These are phyloP conservation scores for Hystrix brachyura DNA, from an alignment of 2,113 vertebrate genomes.

Conservation along the genomic window DNA sequence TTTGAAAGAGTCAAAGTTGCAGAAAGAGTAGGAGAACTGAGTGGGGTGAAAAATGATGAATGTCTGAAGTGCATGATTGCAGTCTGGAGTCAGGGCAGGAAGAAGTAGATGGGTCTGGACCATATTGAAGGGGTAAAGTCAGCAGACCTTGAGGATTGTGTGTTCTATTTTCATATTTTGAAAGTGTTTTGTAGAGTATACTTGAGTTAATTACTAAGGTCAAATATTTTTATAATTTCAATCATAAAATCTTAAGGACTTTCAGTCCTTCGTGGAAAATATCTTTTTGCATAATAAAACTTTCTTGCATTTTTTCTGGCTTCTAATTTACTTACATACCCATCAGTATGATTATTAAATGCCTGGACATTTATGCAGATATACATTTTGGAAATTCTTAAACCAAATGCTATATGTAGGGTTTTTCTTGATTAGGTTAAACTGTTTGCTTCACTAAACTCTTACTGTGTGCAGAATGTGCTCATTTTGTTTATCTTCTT, in stretches of 20 bases:
- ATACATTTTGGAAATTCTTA: background rate
- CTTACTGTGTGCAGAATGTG: background rate
- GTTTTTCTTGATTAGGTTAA: conserved; percentile 27
- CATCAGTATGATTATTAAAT: background rate
- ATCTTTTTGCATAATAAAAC: background rate
- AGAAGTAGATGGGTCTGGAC: background rate
- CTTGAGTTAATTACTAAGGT: background rate
- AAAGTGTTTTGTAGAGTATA: background rate
- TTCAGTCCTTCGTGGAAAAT: background rate
- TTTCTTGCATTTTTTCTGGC: background rate
- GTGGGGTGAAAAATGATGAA: background rate
- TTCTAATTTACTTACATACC: background rate
- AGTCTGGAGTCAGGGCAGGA: background rate
- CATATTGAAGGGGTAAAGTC: background rate
- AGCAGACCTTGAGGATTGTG: background rate
- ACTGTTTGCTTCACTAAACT: background rate
- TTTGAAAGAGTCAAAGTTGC: background rate
- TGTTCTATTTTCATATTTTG: background rate
- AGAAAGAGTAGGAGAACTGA: no score
- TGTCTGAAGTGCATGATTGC: background rate
- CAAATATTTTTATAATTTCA: background rate
- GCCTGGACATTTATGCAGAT: background rate
- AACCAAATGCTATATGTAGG: background rate
- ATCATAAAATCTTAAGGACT: background rate
- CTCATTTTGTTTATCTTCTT: background rate